Evolutionary conservation across 2,797 vertebrate genomes (phyloP), one percentile per base, ranked within the genome.

Genomic region (Gymnoscopelus braueri): DNA sequence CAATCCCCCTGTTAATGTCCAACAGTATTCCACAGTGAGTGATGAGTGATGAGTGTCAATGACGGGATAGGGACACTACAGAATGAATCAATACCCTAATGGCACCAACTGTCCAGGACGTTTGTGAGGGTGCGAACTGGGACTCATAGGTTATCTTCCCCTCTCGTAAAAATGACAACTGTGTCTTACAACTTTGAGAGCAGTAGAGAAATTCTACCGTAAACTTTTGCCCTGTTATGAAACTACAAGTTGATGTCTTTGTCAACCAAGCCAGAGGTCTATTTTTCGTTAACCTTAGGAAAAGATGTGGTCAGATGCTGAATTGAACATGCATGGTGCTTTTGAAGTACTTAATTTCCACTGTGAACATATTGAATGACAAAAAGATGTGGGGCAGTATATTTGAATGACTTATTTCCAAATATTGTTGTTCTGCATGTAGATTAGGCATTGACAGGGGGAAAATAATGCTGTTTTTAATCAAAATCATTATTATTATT

Each of bases 121-220:
- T 35, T 32, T 15, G 58, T 63, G 72, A 35, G 50, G 54, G 52
- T n/a, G n/a, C n/a, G 39, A 9, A 44, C 60, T 39, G 23, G 35
- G 29, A 54, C 44, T 56, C 26, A 11, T 55, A 60, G 26, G 60
- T 63, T 10, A 10, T 19, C 53, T 60, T 74, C 44, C 14, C 69
- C 65, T 62, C 60, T 71, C 65, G 61, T 32, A 53, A 78, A 74
- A 39, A 58, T 80, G 84, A 88, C 81, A 82, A 78, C 75, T 80
- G 72, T 77, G 72, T 77, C 71, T 65, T 35, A 63, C 60, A 70
- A 75, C 57, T 78, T 58, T 59, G 72, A 32, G 76, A 62, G 54
- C 47, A 69, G 54, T 35, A 39, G 26, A 60, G 61, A 60, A 63
- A 75, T 67, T 13, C 57, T 35, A 23, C 67, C 50, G 63, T 69